Evolutionary conservation across 2,797 vertebrate genomes (phyloP).

Genomic region (Serranus cabrilla): DNA sequence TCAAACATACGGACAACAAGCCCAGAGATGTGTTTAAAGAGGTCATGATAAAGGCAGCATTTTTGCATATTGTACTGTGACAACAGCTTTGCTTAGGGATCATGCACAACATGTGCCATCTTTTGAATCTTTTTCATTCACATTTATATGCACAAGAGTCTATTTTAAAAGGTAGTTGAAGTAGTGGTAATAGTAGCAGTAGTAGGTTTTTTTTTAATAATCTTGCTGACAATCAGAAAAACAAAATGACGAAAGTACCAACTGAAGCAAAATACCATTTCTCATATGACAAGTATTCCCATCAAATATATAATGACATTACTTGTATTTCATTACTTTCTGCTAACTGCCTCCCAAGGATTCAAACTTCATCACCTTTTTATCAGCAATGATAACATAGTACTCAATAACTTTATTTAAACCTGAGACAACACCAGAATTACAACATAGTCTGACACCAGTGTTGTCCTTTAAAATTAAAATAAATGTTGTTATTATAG

Average conservation of each 20-base stretch:
- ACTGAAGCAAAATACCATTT: too few relatives aligned
- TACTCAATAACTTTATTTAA: neutral
- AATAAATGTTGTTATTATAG: too few relatives aligned
- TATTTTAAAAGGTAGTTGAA: neutral
- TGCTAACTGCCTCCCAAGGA: neutral
- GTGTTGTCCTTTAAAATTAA: too few relatives aligned
- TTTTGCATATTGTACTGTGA: slow-evolving; percentile 52
- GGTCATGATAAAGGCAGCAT: slow-evolving; percentile 61
- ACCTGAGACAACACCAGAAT: neutral
- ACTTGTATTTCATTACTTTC: too few relatives aligned
- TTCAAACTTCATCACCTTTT: slow-evolving; percentile 11
- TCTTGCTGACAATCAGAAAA: too few relatives aligned
- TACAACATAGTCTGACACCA: too few relatives aligned
- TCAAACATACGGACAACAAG: slow-evolving; percentile 72
- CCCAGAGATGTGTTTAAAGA: slow-evolving; percentile 78
- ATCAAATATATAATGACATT: neutral
- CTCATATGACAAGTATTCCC: too few relatives aligned
- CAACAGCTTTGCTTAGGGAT: slow-evolving; percentile 46
- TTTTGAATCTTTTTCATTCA: slow-evolving; percentile 26
- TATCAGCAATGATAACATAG: neutral
- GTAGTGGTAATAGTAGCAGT: too few relatives aligned
- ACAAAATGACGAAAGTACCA: too few relatives aligned
- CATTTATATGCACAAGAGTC: slow-evolving; percentile 30
- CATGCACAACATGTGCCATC: slow-evolving; percentile 61
- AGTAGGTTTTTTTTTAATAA: too few relatives aligned